Conservation (phyloP, 2,888 invertebrate species). For the Rhagonycha lutea region DNA sequence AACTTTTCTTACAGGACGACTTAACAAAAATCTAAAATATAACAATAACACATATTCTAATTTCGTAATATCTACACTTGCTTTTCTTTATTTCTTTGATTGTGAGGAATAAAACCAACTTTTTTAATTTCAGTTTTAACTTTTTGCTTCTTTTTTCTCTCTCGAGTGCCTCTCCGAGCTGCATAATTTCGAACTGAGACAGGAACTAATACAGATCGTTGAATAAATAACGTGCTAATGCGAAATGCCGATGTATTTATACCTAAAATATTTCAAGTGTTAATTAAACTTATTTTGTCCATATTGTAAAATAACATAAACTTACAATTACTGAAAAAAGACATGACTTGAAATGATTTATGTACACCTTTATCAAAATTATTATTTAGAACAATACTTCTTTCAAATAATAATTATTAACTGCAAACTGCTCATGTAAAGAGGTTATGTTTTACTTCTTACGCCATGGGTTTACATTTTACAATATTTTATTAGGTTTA, state of each 20-base stretch:
- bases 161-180: constrained; percentile 82
- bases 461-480: no score
- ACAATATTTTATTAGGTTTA: no score
- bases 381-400: background rate
- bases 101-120: constrained; percentile 75
- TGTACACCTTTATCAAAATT: background rate
- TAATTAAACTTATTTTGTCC: background rate
- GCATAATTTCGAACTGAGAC: constrained; percentile 61
- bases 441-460: background rate
- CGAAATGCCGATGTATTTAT: background rate
- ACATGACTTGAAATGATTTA: background rate
- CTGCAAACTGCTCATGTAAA: background rate
- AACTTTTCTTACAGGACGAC: constrained; percentile 55
- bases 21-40: constrained; percentile 10
- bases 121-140: constrained; percentile 77
- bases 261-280: background rate
- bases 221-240: background rate
- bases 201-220: background rate
- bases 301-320: background rate
- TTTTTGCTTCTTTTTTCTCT: constrained; percentile 73
- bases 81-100: constrained; percentile 63
- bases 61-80: constrained; percentile 43
- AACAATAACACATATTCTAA: background rate
- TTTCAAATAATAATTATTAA: no score
- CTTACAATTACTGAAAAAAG: background rate